These are phyloP conservation scores for Pedionomus torquatus DNA, from an alignment of 2,113 vertebrate species.

Conservation along the genomic window DNA sequence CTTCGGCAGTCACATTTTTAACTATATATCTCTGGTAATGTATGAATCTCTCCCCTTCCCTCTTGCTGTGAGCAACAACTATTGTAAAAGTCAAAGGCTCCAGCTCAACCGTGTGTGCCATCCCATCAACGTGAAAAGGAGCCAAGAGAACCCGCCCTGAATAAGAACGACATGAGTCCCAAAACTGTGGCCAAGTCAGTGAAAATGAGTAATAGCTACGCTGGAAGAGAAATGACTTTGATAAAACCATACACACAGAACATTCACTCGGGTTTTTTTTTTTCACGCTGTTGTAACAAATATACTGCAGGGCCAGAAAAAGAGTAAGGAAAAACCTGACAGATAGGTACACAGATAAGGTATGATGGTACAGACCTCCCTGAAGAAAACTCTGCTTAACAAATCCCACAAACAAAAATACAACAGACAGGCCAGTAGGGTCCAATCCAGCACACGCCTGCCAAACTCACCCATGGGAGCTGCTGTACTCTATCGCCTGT, in stretches of 20 bases:
- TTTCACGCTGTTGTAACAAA: not conserved
- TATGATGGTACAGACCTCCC: not conserved
- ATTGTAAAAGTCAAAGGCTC: slow-evolving; percentile 9
- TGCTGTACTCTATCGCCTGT: not conserved
- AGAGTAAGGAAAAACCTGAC: not conserved
- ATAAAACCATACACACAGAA: not conserved
- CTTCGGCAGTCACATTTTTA: not conserved
- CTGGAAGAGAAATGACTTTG: not conserved
- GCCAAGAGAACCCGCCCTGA: not conserved
- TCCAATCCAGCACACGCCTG: not conserved
- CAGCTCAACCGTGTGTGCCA: accelerated
- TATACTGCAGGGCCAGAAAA: not conserved
- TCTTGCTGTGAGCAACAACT: not conserved
- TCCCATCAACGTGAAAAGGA: not conserved
- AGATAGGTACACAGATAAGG: not conserved
- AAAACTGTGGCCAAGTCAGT: not conserved
- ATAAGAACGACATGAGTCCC: slow-evolving; percentile 1
- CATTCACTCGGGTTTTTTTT: not conserved
- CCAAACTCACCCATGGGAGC: not conserved
- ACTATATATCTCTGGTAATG: not conserved
- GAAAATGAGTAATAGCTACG: not conserved
- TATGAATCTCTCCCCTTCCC: not conserved
- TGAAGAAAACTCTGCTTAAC: not conserved
- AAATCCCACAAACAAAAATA: not conserved
- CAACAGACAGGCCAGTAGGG: not conserved